phyloP scores from a whole-genome alignment of 2,797 vertebrate species.

The Muscicapa comitata region DNA sequence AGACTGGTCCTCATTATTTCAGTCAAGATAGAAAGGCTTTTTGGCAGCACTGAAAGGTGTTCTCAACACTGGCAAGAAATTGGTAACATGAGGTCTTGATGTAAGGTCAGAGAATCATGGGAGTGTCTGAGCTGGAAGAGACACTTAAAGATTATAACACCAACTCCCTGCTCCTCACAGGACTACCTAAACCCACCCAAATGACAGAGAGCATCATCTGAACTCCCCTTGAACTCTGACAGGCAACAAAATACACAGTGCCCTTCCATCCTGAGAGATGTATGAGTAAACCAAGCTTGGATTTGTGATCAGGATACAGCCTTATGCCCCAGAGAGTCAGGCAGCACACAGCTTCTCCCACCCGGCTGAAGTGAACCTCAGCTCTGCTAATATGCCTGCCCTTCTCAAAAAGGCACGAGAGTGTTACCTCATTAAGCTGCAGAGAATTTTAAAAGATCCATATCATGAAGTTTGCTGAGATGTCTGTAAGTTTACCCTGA shows the following conservation, averaged over 20 bases:
- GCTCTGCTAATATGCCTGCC: background rate
- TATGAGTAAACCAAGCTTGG: background rate
- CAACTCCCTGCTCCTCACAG: background rate
- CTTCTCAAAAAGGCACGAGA: accelerated
- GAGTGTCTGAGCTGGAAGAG: background rate
- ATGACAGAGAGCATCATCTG: background rate
- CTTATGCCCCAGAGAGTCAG: background rate
- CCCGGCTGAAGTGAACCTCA: background rate
- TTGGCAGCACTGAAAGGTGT: background rate
- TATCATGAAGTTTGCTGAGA: background rate
- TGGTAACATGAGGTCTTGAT: background rate
- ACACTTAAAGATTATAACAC: background rate
- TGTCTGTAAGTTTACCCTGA: background rate
- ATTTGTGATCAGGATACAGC: too few relatives aligned
- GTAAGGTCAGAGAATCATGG: background rate
- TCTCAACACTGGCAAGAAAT: background rate
- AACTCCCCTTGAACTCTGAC: background rate
- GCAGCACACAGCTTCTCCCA: background rate
- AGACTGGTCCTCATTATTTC: background rate
- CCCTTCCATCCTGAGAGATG: background rate
- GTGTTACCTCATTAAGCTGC: accelerated
- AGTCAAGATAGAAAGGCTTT: background rate
- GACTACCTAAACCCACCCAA: background rate
- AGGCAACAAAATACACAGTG: background rate
- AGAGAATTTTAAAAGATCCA: background rate